phyloP scores from a whole-genome alignment of 2,888 invertebrate genomes.

The Piscicola geometra region DNA sequence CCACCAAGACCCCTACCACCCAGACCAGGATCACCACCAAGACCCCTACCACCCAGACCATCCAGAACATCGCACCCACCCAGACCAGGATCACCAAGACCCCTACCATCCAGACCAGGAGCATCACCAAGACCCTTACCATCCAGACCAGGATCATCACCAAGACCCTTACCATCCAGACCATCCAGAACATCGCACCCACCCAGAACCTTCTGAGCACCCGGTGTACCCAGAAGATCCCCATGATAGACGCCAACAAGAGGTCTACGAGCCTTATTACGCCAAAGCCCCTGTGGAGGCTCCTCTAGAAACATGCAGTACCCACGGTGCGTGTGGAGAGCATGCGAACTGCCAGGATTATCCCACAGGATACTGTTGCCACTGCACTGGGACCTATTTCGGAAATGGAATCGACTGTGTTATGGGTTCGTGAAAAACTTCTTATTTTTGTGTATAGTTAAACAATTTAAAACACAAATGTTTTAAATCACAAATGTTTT shows the following conservation, averaged over 20 bases:
- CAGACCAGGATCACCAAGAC: not conserved
- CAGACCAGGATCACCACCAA: not conserved
- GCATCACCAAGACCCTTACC: no score
- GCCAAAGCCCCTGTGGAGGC: not conserved
- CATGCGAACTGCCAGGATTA: slow-evolving; percentile 78
- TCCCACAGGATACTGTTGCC: slow-evolving; percentile 80
- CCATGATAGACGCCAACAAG: not conserved
- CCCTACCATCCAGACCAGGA: not conserved
- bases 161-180: no score
- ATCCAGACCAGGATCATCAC: no score
- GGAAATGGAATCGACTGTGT: slow-evolving; percentile 90
- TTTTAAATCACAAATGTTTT: no score
- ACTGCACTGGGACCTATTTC: slow-evolving; percentile 73
- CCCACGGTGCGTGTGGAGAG: slow-evolving; percentile 65
- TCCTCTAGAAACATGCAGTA: not conserved
- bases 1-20: not conserved
- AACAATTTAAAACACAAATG: no score
- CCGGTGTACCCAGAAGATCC: not conserved
- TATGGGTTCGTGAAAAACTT: slow-evolving; percentile 47
- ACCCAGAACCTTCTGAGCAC: not conserved
- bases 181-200: not conserved
- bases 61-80: not conserved
- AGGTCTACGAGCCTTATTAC: not conserved
- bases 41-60: not conserved
- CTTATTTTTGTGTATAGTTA: no score